Evolutionary conservation across 2,888 invertebrate genomes (phyloP), one percentile per base, ranked within the genome.

Genomic region (Himalopsyche tibetana): DNA sequence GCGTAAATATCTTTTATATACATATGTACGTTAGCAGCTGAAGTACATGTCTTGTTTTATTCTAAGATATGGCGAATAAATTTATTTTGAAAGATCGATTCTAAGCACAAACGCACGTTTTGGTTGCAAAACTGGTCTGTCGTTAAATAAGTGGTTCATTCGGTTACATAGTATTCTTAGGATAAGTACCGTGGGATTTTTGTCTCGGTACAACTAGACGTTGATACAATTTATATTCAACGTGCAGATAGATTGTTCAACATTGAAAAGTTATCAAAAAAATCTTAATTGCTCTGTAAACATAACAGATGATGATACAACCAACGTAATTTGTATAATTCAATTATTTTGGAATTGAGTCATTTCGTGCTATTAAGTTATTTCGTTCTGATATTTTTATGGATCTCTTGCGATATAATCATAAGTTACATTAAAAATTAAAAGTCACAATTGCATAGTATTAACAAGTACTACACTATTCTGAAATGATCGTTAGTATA

Each of bases 141-240:
- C 38, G 74, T 36, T 38, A 74, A 74, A 74, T 74, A 74, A 74
- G 74, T 74, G 36, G 74, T 74, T 36, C 74, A 74, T 74, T 74
- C 63, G 38, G 28, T 28, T 74, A 74, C 74, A 74, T 74, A 74
- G 74, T 36, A 74, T 74, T 74, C 19, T 36, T 9, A 11, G 12
- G 74, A 36, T 74, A 74, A 74, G 74, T 74, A 74, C 74, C 74
- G 74, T 74, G 74, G 74, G 74, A 74, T 28, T 12, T 51, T 74
- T 74, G 74, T 19, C 36, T 38, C 74, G 4, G 11, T 38, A 74
- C 74, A 74, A 15, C 19, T 12, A 36, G 38, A 74, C 36, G 38
- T 74, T 74, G 74, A 74, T 74, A 74, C 63, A 63, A 8, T 4
- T 63, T 63, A 28, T 74, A 74, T 74, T 15, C 12, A 74, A 38